Base-by-base conservation (phyloP, 2,888 invertebrate genomes). In the Zootermopsis nevadensis region DNA sequence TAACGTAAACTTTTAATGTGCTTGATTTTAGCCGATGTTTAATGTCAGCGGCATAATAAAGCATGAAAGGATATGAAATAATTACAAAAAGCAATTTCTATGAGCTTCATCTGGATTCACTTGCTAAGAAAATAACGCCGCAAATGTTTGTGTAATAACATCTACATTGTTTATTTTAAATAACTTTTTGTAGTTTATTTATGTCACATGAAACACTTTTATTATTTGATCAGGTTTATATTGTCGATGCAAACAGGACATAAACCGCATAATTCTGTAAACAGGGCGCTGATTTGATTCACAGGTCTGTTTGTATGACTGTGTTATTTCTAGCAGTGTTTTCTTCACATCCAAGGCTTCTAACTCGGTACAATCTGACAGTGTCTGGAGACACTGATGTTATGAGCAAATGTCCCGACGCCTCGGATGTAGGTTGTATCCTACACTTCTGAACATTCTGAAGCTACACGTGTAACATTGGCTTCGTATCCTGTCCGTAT, bases 261-360 rank as follows among this genome's bases (percentile, higher is more conserved):
- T 31, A 31, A 22, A 33, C 22, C 33, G 22, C 69, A 69, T 69
- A 69, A 69, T 66, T 33, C 31, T 69, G 22, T 69, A 69, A 69
- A 69, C 69, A 69, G 6, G 69, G 33, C 8, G 22, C 27, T 31
- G 69, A 69, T 69, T 69, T 31, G 69, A 69, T 69, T 33, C 69
- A 19, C 69, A 69, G 33, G 30, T 69, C 31, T 69, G 69, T 69
- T 33, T 33, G 66, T 66, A n/a, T 66, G 27, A 19, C 66, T 66
- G 66, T 66, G 69, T 69, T 69, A 69, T 69, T 69, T 30, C 69
- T 69, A 19, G 69, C 60, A 3, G 48, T 48, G 60, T 33, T 69
- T 12, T 69, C 69, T 69, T 15, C 22, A 19, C 33, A 33, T 10
- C 69, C 69, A 69, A 69, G 69, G 69, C 22, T 19, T 69, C 33